Evolutionary conservation across 2,888 invertebrate species (phyloP), one percentile per base, ranked within the genome.

Genomic region (Operophtera brumata): DNA sequence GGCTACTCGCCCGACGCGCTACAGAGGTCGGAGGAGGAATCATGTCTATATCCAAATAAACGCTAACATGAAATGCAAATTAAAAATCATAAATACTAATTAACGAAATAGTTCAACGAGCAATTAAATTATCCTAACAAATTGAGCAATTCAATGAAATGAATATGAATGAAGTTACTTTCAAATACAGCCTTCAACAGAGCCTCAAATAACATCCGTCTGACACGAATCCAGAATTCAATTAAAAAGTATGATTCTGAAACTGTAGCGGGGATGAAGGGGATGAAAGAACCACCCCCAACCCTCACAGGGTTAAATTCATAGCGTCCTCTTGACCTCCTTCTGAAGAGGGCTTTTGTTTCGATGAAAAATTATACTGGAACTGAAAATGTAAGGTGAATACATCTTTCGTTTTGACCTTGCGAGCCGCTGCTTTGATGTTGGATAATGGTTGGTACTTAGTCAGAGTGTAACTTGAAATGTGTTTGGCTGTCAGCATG

Each of bases 291-390:
- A 42, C 55, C 34, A 37, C 59, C 58, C 54, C 54, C 30, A 9
- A 48, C 53, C 30, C 72, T 71, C 67, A 78, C 73, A 63, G 71
- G 70, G 65, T 73, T 75, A 70, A 77, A 75, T 77, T 73, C 78
- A 74, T 70, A 70, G 66, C 71, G 70, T 59, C 64, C 77, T 67
- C 85, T 86, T 81, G 86, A 85, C 86, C 86, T 70, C 73, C 66
- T 83, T 86, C 70, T 63, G 64, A 73, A 77, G 71, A 65, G 69
- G 72, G 69, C 85, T 81, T 81, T 87, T 86, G 86, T 86, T 84
- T 86, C 84, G 79, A 86, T 82, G 82, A 86, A 83, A 84, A 82
- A 85, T 81, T 81, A n/a, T n/a, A 84, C 77, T 71, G 69, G 65
- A 68, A 73, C 60, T 66, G 67, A 67, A 70, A 72, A 67, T 66